Evolutionary conservation across 1,140 invertebrate species (phyloP).

Genomic region (Papilio polytes): DNA sequence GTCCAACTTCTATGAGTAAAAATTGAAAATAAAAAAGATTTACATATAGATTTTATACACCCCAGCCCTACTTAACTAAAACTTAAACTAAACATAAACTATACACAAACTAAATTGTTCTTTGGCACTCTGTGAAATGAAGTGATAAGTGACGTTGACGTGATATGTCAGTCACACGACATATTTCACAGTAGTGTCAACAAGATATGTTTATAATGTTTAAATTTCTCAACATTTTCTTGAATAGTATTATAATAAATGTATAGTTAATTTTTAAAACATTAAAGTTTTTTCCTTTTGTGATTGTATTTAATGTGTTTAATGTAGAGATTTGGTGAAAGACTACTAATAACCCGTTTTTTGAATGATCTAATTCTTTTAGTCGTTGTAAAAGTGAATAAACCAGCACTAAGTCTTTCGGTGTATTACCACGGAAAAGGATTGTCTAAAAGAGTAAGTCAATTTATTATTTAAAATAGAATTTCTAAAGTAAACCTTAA

Average conservation of each 20-base stretch:
- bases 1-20: too few species aligned
- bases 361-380: neutral
- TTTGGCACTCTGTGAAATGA: too few species aligned
- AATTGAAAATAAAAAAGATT: too few species aligned
- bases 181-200: slow-evolving; percentile 21
- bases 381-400: slow-evolving; percentile 10
- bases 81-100: too few species aligned
- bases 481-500: neutral
- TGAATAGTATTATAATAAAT: neutral
- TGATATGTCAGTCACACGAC: neutral
- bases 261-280: neutral
- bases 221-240: slow-evolving; percentile 1
- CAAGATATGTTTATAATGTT: slow-evolving; percentile 15
- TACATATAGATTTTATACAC: too few species aligned
- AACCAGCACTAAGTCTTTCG: neutral
- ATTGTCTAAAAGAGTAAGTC: slow-evolving; percentile 14
- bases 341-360: neutral
- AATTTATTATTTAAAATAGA: neutral
- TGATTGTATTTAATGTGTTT: neutral
- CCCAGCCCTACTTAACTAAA: too few species aligned
- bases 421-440: neutral
- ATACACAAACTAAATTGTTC: too few species aligned
- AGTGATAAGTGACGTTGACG: neutral
- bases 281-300: neutral
- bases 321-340: neutral